Evolutionary conservation across 2,113 vertebrate species (phyloP).

Genomic region (Sialia sialis): DNA sequence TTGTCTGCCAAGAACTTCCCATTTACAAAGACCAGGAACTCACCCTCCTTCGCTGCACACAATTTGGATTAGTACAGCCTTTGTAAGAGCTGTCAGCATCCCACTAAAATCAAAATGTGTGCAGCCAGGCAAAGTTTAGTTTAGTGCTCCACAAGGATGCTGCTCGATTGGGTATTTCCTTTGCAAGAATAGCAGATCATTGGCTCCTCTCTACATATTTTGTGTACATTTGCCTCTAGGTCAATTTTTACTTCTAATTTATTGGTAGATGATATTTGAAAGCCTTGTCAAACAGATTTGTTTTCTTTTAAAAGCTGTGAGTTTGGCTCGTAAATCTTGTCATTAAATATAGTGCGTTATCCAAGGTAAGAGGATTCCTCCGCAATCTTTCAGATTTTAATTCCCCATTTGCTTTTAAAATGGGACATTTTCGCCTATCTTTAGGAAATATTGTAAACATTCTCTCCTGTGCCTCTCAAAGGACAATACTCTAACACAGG

Average conservation of each 20-base stretch:
- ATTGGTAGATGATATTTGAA: not conserved
- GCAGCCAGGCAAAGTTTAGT: not conserved
- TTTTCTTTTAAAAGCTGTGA: not conserved
- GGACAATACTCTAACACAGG: not conserved
- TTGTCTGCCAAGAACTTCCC: not conserved
- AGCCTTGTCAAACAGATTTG: not conserved
- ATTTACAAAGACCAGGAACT: not conserved
- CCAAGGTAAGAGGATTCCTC: not conserved
- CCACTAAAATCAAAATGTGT: not conserved
- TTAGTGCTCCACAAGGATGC: not conserved
- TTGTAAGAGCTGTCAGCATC: not conserved
- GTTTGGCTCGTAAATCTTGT: not conserved
- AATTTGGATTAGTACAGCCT: not conserved
- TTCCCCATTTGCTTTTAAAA: not conserved
- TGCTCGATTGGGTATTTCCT: not conserved
- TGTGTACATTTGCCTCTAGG: not conserved
- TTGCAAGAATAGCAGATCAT: not conserved
- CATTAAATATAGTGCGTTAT: not conserved
- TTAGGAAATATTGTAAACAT: not conserved
- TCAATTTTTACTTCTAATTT: not conserved
- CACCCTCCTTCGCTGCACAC: not conserved
- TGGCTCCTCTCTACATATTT: not conserved
- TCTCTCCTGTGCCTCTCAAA: not conserved
- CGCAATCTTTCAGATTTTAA: not conserved
- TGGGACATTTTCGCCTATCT: not conserved